Evolutionary conservation across 2,888 invertebrate species (phyloP).

Genomic region (Drosophila kambysellisi): DNA sequence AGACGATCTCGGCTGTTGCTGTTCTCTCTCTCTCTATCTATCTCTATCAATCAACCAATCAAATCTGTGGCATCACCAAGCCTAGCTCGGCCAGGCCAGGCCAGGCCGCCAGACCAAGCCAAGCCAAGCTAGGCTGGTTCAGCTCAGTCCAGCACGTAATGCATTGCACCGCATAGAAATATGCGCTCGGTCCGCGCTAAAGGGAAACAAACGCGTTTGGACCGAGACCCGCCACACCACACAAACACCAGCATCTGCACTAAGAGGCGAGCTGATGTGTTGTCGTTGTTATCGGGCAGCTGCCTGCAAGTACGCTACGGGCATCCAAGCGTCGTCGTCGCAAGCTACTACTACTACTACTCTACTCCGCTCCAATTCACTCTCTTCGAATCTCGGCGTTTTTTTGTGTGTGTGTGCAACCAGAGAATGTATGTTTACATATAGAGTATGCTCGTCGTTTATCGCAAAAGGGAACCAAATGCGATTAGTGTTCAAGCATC

Average conservation of each 20-base stretch:
- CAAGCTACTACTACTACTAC: neutral
- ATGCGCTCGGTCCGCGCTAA: conserved; percentile 80
- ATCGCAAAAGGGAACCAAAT: conserved; percentile 77
- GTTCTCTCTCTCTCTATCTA: conserved; percentile 1
- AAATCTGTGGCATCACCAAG: conserved; percentile 14
- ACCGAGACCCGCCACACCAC: conserved; percentile 80
- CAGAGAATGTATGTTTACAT: conserved; percentile 18
- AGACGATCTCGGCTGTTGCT: conserved; percentile 9
- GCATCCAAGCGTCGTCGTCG: conserved; percentile 53
- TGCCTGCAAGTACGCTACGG: conserved; percentile 74
- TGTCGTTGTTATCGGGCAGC: conserved; percentile 79
- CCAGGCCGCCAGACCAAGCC: conserved; percentile 30
- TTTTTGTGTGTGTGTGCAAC: conserved; percentile 26
- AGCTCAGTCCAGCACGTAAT: conserved; percentile 58
- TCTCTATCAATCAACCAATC: neutral
- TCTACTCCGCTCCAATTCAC: neutral
- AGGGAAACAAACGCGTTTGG: conserved; percentile 79
- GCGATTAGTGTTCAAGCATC: conserved; percentile 76
- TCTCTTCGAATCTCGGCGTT: conserved; percentile 3
- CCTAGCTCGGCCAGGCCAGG: conserved; percentile 26
- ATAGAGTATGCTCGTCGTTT: conserved; percentile 47
- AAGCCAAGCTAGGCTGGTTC: conserved; percentile 18
- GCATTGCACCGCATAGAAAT: conserved; percentile 76
- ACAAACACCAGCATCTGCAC: conserved; percentile 71
- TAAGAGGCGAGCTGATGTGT: conserved; percentile 72